Conservation (phyloP, 2,797 vertebrate genomes). For the Acanthopagrus latus region DNA sequence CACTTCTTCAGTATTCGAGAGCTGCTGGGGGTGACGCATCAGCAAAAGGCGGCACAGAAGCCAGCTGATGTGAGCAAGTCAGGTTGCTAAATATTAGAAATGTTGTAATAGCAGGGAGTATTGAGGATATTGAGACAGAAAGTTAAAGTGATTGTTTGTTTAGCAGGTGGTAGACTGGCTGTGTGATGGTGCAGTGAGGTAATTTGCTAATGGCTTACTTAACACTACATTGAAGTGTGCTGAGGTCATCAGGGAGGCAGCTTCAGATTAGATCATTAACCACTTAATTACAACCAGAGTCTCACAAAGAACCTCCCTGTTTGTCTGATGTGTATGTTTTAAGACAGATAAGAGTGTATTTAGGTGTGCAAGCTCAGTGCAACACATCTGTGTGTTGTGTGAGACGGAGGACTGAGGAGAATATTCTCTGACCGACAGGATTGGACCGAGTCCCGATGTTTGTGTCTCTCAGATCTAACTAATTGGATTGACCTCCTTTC, state of each 20-base stretch:
- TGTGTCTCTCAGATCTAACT: conserved; percentile 67
- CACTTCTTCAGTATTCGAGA: neutral
- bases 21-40: too few relatives aligned
- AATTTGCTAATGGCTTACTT: neutral
- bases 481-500: conserved; percentile 83
- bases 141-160: conserved; percentile 3
- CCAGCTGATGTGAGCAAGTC: neutral
- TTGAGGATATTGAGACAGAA: neutral
- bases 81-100: neutral
- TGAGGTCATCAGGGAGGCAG: conserved; percentile 1
- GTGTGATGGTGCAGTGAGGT: conserved; percentile 2
- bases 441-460: conserved; percentile 62
- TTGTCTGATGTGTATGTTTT: neutral
- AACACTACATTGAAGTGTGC: neutral
- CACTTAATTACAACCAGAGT: conserved; percentile 25
- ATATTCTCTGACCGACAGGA: conserved; percentile 15
- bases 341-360: too few relatives aligned
- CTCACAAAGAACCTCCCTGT: neutral
- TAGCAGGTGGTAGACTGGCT: neutral
- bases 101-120: neutral
- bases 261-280: conserved; percentile 24
- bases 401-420: neutral
- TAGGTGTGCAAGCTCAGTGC: neutral
- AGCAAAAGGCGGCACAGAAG: neutral
- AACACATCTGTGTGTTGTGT: conserved; percentile 29